Evolutionary conservation across 2,797 vertebrate genomes (phyloP), one percentile per base, ranked within the genome.

Genomic region (Sphaeramia orbicularis): DNA sequence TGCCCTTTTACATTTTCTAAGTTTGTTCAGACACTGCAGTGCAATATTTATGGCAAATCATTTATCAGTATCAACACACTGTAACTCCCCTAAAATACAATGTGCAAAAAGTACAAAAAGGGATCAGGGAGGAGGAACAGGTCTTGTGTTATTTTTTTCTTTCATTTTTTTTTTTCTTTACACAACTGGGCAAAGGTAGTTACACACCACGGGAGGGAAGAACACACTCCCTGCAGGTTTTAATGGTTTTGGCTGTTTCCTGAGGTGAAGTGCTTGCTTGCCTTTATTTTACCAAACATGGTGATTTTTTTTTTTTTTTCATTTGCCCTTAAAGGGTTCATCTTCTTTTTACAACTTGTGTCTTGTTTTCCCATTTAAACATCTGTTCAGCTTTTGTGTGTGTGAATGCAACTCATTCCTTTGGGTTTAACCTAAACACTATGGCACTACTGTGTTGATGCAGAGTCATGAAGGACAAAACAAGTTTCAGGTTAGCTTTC

Each of bases 111-210:
- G 24, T 41, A 51, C 71, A 41, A 41, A 37, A 45, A 61, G 44
- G 51, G 51, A 69, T 55, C 52, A 64, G 37, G 51, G 57, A 36
- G 65, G 61, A 52, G 45, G 59, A 67, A 70, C 30, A 58, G 70
- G 78, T 79, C 40, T n/a, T n/a, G n/a, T n/a, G n/a, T n/a, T n/a
- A n/a, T n/a, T n/a, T n/a, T n/a, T n/a, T n/a, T n/a, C n/a, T n/a
- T n/a, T n/a, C n/a, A n/a, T n/a, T n/a, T n/a, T n/a, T n/a, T n/a
- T n/a, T n/a, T n/a, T 84, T 84, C 77, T 77, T 78, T 79, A 47
- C 67, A 56, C 79, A 71, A 74, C 76, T 85, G 74, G 79, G 65
- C 56, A 83, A 83, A 83, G 80, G 69, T 74, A 75, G 74, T 78
- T 67, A 81, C 72, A 68, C 79, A 62, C 57, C 37, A 43, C 27